Percentiles rank a stretch among this genome's conserved stretches.
These are phyloP conservation scores for Eulithis prunata DNA, from an alignment of 2,888 invertebrate genomes.

Conservation along the genomic window DNA sequence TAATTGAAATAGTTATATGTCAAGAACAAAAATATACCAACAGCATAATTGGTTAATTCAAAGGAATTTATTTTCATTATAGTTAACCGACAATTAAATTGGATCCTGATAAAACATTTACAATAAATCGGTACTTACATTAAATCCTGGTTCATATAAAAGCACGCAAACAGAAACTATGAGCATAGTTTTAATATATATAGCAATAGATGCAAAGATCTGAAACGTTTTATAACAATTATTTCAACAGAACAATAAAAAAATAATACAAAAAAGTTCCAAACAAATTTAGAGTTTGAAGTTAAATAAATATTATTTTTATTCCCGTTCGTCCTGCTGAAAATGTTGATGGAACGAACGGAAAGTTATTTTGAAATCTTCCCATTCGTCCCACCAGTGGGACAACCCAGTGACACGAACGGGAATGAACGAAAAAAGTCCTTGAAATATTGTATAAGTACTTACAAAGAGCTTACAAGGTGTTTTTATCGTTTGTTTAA, in stretches of 20 bases:
- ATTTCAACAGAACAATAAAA: background rate
- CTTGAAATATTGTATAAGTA: background rate
- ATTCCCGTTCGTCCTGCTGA: no score
- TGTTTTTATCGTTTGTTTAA: background rate
- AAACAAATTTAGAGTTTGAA: no score
- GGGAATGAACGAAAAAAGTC: background rate
- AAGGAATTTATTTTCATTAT: no score
- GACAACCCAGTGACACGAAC: no score
- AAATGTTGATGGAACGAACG: no score
- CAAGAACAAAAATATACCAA: no score
- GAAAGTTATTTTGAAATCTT: no score
- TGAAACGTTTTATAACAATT: background rate
- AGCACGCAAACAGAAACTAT: background rate
- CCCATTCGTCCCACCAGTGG: no score
- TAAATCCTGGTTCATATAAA: background rate
- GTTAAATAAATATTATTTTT: no score
- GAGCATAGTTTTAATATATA: background rate
- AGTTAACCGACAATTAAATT: no score
- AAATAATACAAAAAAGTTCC: background rate
- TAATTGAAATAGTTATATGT: no score
- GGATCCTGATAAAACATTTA: background rate
- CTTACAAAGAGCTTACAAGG: background rate
- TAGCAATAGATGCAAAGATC: background rate
- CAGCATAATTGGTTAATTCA: no score
- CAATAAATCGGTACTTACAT: background rate